Base-by-base conservation (phyloP, 2,797 vertebrate genomes). In the Nannoperca australis region DNA sequence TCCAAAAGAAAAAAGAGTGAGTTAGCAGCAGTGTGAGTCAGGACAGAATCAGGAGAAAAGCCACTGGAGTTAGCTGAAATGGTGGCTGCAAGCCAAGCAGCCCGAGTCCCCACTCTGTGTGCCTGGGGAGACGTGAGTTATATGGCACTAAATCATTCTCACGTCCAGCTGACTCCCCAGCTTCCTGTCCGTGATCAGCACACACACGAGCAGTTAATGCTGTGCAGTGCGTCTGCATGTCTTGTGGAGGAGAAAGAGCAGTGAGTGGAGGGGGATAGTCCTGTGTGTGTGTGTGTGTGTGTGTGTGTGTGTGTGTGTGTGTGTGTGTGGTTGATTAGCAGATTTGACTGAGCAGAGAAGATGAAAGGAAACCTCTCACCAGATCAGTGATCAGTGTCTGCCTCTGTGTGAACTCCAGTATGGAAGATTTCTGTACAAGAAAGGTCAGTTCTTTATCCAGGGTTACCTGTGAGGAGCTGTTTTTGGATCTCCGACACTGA, bases 71-170 rank as follows among this genome's bases (percentile, higher is more conserved):
- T 81, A 73, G 83, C 71, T 85, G 66, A 79, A 76, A 86, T 50
- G 18, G 78, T 81, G 72, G 78, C 66, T 44, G 61, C 49, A 50
- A 70, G 81, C 81, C 81, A 70, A 59, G 69, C 58, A 78, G 62
- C 49, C 61, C 10, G 14, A 76, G 64, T 50, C 56, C 72, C 56
- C 76, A 49, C 42, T 76, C 62, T 55, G 67, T 65, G n/a, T 20
- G 70, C 64, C 87, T 30, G 76, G 50, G 38, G 72, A 76, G 82
- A 81, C 64, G 2, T 72, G 88, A 88, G 78, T 89, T 89, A 89
- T 73, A 76, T 17, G 70, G 18, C 82, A 78, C 65, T 92, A 84
- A 91, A 91, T 91, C 91, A 90, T 73, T 40, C 79, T 76, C 80
- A 65, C 56, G 78, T 88, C 78, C 81, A 66, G 86, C 86, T 74